These are phyloP conservation scores for Amblyraja radiata DNA, from an alignment of 2,797 vertebrate genomes.

Conservation along the genomic window DNA sequence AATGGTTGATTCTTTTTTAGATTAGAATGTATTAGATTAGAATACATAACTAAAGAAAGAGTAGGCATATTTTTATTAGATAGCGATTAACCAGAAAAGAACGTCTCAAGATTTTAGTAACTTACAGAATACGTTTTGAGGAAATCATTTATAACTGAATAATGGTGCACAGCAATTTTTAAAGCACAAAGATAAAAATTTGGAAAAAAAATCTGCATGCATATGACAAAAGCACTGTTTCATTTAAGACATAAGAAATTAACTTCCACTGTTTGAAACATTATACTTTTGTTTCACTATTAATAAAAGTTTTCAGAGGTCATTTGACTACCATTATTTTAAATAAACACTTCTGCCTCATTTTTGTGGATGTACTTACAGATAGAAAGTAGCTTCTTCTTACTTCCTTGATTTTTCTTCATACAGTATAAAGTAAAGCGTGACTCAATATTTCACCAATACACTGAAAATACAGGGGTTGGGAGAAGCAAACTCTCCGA, in stretches of 20 bases:
- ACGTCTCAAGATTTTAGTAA: neutral
- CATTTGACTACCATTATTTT: neutral
- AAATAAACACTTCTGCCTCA: neutral
- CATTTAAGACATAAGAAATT: neutral
- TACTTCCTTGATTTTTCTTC: neutral
- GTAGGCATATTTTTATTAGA: neutral
- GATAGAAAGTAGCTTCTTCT: neutral
- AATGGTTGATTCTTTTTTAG: neutral
- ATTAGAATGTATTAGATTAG: neutral
- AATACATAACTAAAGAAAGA: neutral
- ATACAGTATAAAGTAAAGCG: neutral
- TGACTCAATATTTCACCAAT: neutral
- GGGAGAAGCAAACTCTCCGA: neutral
- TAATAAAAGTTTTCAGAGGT: neutral
- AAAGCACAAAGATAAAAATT: neutral
- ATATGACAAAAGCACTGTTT: no score
- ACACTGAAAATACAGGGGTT: neutral
- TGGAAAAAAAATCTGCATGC: neutral
- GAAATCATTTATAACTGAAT: neutral
- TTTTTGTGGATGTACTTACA: neutral
- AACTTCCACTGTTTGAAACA: neutral
- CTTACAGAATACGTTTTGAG: neutral
- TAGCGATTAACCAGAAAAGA: neutral
- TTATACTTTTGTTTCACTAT: neutral
- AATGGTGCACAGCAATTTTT: neutral